Percentiles rank a stretch among this genome's conserved stretches.
These are phyloP conservation scores for Druceiella hillmani DNA, from an alignment of 2,888 invertebrate genomes.

Conservation along the genomic window DNA sequence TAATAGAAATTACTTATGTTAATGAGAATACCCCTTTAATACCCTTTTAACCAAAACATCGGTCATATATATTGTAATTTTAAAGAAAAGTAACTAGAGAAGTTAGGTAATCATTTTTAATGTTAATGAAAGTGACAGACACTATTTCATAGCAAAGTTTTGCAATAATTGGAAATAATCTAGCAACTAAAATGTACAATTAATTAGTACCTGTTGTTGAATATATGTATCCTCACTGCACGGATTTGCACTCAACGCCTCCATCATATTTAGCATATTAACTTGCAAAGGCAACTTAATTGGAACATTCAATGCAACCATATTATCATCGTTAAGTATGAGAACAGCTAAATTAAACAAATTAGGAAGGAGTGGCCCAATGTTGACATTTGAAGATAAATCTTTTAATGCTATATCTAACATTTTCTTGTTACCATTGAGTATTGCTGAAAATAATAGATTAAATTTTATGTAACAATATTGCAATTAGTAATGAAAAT, in stretches of 20 bases:
- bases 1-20: too few relatives aligned
- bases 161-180: too few relatives aligned
- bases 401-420: conserved; percentile 52
- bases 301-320: conserved; percentile 44
- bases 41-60: too few relatives aligned
- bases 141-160: too few relatives aligned
- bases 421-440: conserved; percentile 47
- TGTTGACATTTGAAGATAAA: conserved; percentile 50
- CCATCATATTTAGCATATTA: conserved; percentile 51
- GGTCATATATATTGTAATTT: too few relatives aligned
- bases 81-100: too few relatives aligned
- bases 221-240: conserved; percentile 52
- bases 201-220: conserved; percentile 45
- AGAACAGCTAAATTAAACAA: conserved; percentile 55
- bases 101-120: too few relatives aligned
- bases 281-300: conserved; percentile 42
- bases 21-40: too few relatives aligned
- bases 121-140: too few relatives aligned
- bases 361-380: conserved; percentile 56
- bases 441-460: conserved; percentile 37
- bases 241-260: conserved; percentile 53
- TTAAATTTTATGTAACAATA: too few relatives aligned
- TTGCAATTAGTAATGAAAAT: too few relatives aligned
- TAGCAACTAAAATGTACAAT: background rate
- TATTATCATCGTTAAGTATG: conserved; percentile 52